Evolutionary conservation across 2,797 vertebrate species (phyloP).

Genomic region (Psittacula derbiana): DNA sequence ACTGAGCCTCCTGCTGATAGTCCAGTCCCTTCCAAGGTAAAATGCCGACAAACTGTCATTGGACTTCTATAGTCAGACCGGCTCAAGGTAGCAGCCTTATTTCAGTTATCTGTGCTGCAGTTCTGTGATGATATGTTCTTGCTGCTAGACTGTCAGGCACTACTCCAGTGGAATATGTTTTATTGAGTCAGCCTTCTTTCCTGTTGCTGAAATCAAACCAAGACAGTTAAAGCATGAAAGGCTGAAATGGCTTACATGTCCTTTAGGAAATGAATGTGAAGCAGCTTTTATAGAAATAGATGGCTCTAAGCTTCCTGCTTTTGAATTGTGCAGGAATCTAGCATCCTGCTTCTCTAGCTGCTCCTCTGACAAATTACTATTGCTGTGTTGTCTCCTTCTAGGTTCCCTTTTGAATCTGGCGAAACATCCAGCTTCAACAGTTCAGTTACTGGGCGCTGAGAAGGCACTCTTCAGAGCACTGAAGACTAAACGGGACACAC

Average conservation of each 20-base stretch:
- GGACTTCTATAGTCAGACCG: neutral
- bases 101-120: neutral
- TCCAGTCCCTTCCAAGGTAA: neutral
- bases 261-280: neutral
- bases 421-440: slow-evolving; percentile 95
- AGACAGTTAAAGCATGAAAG: neutral
- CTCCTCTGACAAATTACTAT: neutral
- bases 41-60: neutral
- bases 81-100: neutral
- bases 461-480: slow-evolving; percentile 96
- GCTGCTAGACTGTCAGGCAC: neutral
- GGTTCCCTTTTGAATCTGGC: slow-evolving; percentile 96
- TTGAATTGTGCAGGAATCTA: neutral
- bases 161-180: neutral
- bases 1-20: slow-evolving; percentile 1
- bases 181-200: neutral
- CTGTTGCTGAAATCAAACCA: neutral
- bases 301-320: neutral
- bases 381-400: slow-evolving; percentile 52
- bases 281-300: neutral
- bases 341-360: neutral
- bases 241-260: neutral
- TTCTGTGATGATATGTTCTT: neutral
- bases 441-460: slow-evolving; percentile 96
- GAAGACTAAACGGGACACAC: slow-evolving; percentile 92